Evolutionary conservation across 2,797 vertebrate species (phyloP).

Genomic region (Nyctibius grandis): DNA sequence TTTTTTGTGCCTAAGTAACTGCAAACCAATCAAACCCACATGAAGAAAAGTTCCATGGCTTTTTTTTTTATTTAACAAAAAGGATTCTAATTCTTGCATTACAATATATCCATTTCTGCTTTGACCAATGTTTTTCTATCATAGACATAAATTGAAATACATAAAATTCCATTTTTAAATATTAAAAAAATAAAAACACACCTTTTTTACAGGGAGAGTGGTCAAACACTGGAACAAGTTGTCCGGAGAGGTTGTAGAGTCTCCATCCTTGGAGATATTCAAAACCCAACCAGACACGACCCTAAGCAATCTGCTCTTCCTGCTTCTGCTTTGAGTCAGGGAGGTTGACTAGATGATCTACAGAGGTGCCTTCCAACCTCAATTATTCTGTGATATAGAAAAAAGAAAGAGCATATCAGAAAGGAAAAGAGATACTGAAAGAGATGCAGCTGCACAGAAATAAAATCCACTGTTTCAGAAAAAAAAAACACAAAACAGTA

Average conservation of each 20-base stretch:
- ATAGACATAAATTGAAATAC: background rate
- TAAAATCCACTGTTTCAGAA: background rate
- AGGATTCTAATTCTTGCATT: background rate
- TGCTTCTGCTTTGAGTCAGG: background rate
- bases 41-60: background rate
- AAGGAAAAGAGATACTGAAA: background rate
- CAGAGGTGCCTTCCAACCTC: background rate
- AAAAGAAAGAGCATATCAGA: background rate
- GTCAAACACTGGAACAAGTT: no score
- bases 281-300: fast-evolving
- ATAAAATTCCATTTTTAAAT: background rate
- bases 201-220: background rate
- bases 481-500: background rate
- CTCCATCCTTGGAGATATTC: background rate
- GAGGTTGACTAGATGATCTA: background rate
- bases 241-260: background rate
- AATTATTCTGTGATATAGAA: background rate
- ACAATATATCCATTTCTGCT: background rate
- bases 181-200: background rate
- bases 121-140: background rate
- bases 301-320: background rate
- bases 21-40: background rate
- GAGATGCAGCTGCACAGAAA: background rate
- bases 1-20: background rate
- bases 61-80: background rate